These are phyloP conservation scores for Adoxophyes honmai DNA, from an alignment of 1,140 invertebrate genomes.

Conservation along the genomic window DNA sequence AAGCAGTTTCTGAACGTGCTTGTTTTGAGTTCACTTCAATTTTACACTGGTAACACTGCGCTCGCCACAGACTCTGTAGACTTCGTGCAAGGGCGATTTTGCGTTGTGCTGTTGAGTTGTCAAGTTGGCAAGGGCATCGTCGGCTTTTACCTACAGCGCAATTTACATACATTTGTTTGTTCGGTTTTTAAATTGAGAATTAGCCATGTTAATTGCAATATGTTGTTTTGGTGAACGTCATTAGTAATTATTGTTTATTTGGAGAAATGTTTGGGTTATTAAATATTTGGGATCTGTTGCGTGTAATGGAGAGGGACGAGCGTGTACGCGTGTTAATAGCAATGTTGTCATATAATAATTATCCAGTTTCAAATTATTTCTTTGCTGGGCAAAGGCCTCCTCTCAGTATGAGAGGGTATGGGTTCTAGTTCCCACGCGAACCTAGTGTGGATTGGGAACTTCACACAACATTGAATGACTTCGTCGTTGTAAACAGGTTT, in stretches of 20 bases:
- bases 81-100: slow-evolving; percentile 30
- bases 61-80: slow-evolving; percentile 21
- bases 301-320: too few species aligned
- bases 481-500: too few species aligned
- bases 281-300: background rate
- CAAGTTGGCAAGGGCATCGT: slow-evolving; percentile 51
- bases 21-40: slow-evolving; percentile 64
- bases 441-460: too few species aligned
- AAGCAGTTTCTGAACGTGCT: slow-evolving; percentile 73
- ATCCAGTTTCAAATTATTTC: too few species aligned
- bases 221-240: slow-evolving; percentile 37
- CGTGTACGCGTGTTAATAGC: too few species aligned
- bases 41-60: slow-evolving; percentile 31
- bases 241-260: slow-evolving; percentile 14
- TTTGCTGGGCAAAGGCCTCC: too few species aligned
- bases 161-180: slow-evolving; percentile 76
- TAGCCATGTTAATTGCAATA: slow-evolving; percentile 64
- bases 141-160: slow-evolving; percentile 68
- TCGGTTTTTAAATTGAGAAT: slow-evolving; percentile 75
- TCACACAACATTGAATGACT: too few species aligned
- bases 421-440: too few species aligned
- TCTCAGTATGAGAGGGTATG: too few species aligned
- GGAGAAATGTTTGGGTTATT: slow-evolving; percentile 1
- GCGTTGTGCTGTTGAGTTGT: background rate
- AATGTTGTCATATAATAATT: too few species aligned